Conservation (phyloP, 2,113 vertebrate genomes). For the Fulica atra region DNA sequence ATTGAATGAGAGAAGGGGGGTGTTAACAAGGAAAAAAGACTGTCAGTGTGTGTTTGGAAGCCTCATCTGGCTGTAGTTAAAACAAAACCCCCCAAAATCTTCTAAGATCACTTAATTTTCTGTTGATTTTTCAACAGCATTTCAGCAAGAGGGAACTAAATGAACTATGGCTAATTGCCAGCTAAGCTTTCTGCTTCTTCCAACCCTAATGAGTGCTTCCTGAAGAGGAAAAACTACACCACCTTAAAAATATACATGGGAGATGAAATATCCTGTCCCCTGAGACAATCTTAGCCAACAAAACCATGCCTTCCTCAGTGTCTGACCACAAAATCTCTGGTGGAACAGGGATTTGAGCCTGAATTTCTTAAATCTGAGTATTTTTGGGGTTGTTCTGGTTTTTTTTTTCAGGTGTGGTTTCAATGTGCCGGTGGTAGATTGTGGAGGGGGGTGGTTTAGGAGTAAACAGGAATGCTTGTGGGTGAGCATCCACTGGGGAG, state of each 20-base stretch:
- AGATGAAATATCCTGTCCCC: not conserved
- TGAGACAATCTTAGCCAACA: not conserved
- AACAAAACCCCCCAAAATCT: not conserved
- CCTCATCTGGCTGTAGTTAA: not conserved
- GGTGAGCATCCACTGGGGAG: not conserved
- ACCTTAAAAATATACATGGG: not conserved
- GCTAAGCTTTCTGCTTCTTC: not conserved
- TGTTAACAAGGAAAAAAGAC: not conserved
- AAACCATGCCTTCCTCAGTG: fast-evolving
- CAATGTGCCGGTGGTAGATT: not conserved
- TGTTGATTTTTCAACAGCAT: not conserved
- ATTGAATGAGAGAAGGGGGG: not conserved
- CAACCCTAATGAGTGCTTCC: not conserved
- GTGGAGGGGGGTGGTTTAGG: not conserved
- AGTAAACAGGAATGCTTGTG: fast-evolving
- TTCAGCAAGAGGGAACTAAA: not conserved
- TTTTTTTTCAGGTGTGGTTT: not conserved
- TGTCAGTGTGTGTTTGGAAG: not conserved
- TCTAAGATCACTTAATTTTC: not conserved
- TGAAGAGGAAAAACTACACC: not conserved
- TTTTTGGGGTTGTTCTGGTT: not conserved
- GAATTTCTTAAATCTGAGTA: not conserved
- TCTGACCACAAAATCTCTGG: not conserved
- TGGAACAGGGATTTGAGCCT: not conserved
- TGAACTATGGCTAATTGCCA: not conserved